Evolutionary conservation across 2,888 invertebrate species (phyloP).

Genomic region (Cerastoderma edule): DNA sequence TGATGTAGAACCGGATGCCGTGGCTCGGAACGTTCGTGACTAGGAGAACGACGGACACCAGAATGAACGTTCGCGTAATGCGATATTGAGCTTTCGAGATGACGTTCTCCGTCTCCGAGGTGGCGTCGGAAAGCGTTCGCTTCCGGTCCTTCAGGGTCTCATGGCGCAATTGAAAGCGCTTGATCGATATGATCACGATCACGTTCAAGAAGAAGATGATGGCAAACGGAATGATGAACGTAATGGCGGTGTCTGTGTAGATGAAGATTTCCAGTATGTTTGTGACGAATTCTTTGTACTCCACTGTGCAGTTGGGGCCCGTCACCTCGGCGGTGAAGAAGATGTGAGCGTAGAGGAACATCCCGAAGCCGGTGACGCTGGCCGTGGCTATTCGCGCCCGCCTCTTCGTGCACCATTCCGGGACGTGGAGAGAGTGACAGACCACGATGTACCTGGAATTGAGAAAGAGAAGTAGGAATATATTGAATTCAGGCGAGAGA

Average conservation of each 20-base stretch:
- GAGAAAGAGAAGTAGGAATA: background rate
- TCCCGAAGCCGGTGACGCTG: slow-evolving; percentile 54
- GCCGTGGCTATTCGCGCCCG: slow-evolving; percentile 65
- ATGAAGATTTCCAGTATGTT: slow-evolving; percentile 65
- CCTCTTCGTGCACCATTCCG: slow-evolving; percentile 67
- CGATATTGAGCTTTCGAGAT: slow-evolving; percentile 67
- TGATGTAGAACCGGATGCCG: slow-evolving; percentile 70
- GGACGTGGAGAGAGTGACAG: slow-evolving; percentile 88
- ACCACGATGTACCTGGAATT: slow-evolving; percentile 90
- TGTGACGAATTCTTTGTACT: slow-evolving; percentile 52
- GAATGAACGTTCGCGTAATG: slow-evolving; percentile 73
- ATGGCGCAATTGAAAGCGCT: slow-evolving; percentile 39
- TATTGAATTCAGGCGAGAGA: too few species aligned
- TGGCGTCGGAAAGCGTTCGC: slow-evolving; percentile 15
- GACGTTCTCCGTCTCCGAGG: slow-evolving; percentile 39
- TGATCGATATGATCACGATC: slow-evolving; percentile 44
- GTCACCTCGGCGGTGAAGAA: slow-evolving; percentile 67
- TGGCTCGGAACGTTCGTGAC: slow-evolving; percentile 78
- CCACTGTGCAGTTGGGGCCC: slow-evolving; percentile 41
- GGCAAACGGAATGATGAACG: slow-evolving; percentile 71
- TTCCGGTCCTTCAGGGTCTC: slow-evolving; percentile 30
- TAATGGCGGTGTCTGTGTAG: slow-evolving; percentile 69
- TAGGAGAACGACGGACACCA: slow-evolving; percentile 74
- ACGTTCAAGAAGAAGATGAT: slow-evolving; percentile 72
- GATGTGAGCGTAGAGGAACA: slow-evolving; percentile 70